Base-by-base conservation (phyloP, 2,888 invertebrate species). In the Abscondita cerata region DNA sequence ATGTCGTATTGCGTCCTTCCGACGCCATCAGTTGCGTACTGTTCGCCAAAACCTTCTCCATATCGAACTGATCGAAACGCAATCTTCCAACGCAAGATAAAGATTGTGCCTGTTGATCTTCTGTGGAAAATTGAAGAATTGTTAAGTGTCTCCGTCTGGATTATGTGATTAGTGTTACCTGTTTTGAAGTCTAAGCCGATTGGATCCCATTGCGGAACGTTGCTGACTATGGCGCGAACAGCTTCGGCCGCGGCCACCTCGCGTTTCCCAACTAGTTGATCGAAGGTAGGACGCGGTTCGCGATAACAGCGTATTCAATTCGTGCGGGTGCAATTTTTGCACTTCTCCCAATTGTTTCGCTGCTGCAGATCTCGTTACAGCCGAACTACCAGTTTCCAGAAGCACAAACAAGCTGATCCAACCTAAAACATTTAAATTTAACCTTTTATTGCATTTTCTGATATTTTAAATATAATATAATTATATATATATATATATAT, bases 341-440 rank as follows among this genome's bases (percentile, higher is more conserved):
- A 97, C 96, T 83, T 98, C 96, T 2, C 98, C 97, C 55, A 98
- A 86, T 81, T 98, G 97, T 74, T 93, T 89, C 5, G 97, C 97
- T 0, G 97, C 97, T 9, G 96, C 96, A 69, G 92, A 89, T 64
- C 97, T 85, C 0, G 96, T 96, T 20, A 94, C 91, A 11, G 92
- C 87, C 13, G 95, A 95, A 48, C 96, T 93, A 38, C 97, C 97
- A 25, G 93, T 94, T 81, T 98, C 97, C 77, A 98, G 82, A 66
- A 98, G 83, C 69, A 96, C 91, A 82, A 97, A 97, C 71, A 98
- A 84, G 44, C 97, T n/a, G 89, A 81, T 98, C 98, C 75, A 98
- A 86, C n/a, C n/a, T n/a, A n/a, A n/a, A n/a, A n/a, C n/a, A n/a
- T n/a, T n/a, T n/a, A n/a, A n/a, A n/a, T n/a, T n/a, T n/a, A n/a